These are phyloP conservation scores for Dichetophora obliterata DNA, from an alignment of 2,888 invertebrate species.

Conservation along the genomic window DNA sequence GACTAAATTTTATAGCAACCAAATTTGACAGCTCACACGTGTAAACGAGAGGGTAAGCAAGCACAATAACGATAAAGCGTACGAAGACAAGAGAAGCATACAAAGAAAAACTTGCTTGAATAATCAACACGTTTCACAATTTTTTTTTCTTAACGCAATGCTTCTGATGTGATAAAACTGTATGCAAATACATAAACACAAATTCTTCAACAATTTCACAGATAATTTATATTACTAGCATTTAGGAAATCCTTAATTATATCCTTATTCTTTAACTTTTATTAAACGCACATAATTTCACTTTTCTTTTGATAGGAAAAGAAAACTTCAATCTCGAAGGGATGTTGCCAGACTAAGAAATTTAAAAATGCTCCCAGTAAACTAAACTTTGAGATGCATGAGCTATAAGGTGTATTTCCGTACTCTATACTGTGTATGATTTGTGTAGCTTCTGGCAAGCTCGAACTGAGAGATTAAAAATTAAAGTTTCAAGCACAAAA, in stretches of 20 bases:
- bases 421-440: too few species aligned
- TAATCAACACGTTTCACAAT: conserved; percentile 15
- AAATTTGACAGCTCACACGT: conserved; percentile 1
- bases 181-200: too few species aligned
- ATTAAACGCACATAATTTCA: too few species aligned
- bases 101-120: background rate
- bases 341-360: background rate
- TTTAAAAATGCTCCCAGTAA: too few species aligned
- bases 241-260: too few species aligned
- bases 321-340: background rate
- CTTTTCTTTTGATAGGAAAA: background rate
- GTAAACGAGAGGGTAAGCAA: background rate
- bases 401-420: too few species aligned
- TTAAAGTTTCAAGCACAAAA: too few species aligned
- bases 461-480: too few species aligned
- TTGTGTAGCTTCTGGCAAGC: too few species aligned
- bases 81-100: background rate
- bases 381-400: too few species aligned
- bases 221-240: too few species aligned
- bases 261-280: too few species aligned
- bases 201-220: background rate
- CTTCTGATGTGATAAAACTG: background rate
- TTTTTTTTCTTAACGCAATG: background rate
- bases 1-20: conserved; percentile 16
- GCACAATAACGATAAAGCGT: background rate